These are phyloP conservation scores for Oikopleura albicans DNA, from an alignment of 23 tunicate species.

Conservation along the genomic window DNA sequence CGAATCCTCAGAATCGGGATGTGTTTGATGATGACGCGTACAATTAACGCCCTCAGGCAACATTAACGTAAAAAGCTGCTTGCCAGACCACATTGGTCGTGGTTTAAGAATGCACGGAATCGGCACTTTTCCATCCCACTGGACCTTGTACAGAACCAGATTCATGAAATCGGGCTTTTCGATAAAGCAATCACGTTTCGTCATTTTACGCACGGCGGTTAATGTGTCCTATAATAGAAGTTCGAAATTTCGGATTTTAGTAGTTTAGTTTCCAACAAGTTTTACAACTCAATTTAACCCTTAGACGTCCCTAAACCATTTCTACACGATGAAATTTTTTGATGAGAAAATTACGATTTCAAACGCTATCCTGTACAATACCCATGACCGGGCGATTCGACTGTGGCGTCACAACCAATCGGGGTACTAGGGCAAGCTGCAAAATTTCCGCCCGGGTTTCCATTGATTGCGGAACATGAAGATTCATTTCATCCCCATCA, in stretches of 20 bases:
- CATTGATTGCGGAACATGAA: slow-evolving; percentile 96
- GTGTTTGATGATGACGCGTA: slow-evolving; percentile 82
- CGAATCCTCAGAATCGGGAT: slow-evolving; percentile 89
- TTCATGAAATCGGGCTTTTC: slow-evolving; percentile 91
- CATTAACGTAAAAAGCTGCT: slow-evolving; percentile 77
- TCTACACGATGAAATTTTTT: too few species aligned
- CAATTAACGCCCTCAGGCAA: slow-evolving; percentile 94
- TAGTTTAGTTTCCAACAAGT: too few species aligned
- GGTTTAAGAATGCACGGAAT: slow-evolving; percentile 93
- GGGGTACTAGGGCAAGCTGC: slow-evolving; percentile 78
- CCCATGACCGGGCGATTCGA: slow-evolving; percentile 99
- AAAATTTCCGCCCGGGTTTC: slow-evolving; percentile 94
- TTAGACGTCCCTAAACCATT: too few species aligned
- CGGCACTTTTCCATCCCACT: slow-evolving; percentile 90
- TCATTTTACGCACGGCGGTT: slow-evolving; percentile 95
- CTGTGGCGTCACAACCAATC: slow-evolving; percentile 87
- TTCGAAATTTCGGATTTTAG: too few species aligned
- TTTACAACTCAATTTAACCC: too few species aligned
- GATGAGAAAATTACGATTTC: too few species aligned
- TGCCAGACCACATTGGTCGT: slow-evolving; percentile 98
- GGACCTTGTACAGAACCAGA: slow-evolving; percentile 48
- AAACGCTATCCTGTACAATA: slow-evolving; percentile 95
- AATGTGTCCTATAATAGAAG: too few species aligned
- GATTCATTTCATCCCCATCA: slow-evolving; percentile 96
- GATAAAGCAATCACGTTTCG: slow-evolving; percentile 81